phyloP scores from a whole-genome alignment of 2,888 invertebrate species.

The Melanotus villosus region DNA sequence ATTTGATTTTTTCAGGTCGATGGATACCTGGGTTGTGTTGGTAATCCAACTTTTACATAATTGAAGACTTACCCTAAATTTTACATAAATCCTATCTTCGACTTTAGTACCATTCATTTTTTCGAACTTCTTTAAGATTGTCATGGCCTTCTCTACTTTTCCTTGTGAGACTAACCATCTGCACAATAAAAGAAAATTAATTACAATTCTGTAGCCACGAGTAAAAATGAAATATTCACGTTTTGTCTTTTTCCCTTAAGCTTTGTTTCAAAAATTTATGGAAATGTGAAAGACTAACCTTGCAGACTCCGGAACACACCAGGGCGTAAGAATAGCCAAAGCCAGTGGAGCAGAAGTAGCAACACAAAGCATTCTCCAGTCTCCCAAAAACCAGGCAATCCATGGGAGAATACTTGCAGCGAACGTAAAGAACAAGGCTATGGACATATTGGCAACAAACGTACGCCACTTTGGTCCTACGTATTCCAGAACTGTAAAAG shows the following conservation, averaged over 20 bases:
- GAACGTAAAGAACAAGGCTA: slow-evolving; percentile 88
- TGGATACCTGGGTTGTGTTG: too few relatives aligned
- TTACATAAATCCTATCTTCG: slow-evolving; percentile 79
- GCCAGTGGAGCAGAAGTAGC: slow-evolving; percentile 84
- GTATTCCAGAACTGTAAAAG: slow-evolving; percentile 84
- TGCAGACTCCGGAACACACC: slow-evolving; percentile 88
- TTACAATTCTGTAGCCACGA: too few relatives aligned
- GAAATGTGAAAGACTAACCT: too few relatives aligned
- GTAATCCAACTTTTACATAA: too few relatives aligned
- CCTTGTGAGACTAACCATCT: slow-evolving; percentile 92
- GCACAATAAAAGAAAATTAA: slow-evolving; percentile 55
- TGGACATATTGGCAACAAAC: slow-evolving; percentile 93
- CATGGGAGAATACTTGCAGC: slow-evolving; percentile 87
- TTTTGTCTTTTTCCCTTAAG: too few relatives aligned
- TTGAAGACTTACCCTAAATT: slow-evolving; percentile 83
- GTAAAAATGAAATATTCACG: too few relatives aligned
- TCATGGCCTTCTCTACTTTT: slow-evolving; percentile 82
- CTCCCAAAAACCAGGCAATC: slow-evolving; percentile 84
- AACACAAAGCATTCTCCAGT: slow-evolving; percentile 86
- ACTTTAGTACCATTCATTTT: slow-evolving; percentile 83
- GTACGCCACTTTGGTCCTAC: slow-evolving; percentile 93
- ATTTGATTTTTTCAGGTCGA: too few relatives aligned
- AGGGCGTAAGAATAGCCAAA: slow-evolving; percentile 80
- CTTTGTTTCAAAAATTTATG: too few relatives aligned
- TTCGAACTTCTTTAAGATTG: slow-evolving; percentile 85